Percentiles rank a stretch among this genome's conserved stretches.
Conservation (phyloP, 2,888 invertebrate species). For the Protodeltote pygarga region DNA sequence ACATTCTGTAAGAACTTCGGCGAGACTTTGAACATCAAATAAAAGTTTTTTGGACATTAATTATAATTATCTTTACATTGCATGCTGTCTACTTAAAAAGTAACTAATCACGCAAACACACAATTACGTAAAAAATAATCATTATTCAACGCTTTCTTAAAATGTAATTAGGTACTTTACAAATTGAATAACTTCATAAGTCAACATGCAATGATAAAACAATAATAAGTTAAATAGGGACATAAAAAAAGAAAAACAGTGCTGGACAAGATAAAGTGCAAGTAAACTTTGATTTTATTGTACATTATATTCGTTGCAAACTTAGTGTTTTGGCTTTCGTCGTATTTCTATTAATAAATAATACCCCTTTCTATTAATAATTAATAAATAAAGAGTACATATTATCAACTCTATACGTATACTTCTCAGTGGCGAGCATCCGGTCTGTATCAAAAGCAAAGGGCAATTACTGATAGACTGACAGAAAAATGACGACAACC, state of each 20-base stretch:
- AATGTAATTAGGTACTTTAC: constrained; percentile 31
- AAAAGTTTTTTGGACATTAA: constrained; percentile 16
- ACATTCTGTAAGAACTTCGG: constrained; percentile 22
- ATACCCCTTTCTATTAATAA: too few relatives aligned
- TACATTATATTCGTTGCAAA: too few relatives aligned
- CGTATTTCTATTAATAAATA: too few relatives aligned
- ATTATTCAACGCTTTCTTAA: constrained; percentile 35
- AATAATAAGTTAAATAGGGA: neutral
- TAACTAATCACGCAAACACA: constrained; percentile 46
- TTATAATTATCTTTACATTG: constrained; percentile 37
- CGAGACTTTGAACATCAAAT: constrained; percentile 22
- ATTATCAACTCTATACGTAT: too few relatives aligned
- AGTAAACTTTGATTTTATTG: too few relatives aligned
- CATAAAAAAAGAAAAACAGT: neutral
- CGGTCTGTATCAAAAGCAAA: too few relatives aligned
- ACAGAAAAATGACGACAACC: too few relatives aligned
- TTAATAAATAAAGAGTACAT: too few relatives aligned
- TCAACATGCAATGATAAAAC: constrained; percentile 44
- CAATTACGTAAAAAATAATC: constrained; percentile 32
- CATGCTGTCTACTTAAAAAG: constrained; percentile 46
- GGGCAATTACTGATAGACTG: too few relatives aligned
- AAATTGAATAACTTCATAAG: constrained; percentile 27
- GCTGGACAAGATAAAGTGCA: neutral
- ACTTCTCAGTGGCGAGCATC: too few relatives aligned
- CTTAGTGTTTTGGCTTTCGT: too few relatives aligned